phyloP scores from a whole-genome alignment of 2,888 invertebrate species.

The Cryptosula pallasiana region DNA sequence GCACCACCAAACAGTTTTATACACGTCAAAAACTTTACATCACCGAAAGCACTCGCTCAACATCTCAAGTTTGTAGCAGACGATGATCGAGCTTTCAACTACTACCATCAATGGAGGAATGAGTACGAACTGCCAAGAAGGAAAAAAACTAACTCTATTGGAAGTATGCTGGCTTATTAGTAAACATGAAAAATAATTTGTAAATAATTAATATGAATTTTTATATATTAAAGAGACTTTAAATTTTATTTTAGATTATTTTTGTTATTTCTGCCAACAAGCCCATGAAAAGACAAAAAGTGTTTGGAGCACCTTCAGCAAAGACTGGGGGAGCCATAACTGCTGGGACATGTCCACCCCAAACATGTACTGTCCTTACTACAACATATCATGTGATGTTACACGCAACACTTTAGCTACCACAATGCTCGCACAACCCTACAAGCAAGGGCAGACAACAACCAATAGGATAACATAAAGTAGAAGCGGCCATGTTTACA shows the following conservation, averaged over 20 bases:
- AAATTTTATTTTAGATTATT: not conserved
- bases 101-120: not conserved
- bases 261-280: not conserved
- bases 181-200: not conserved
- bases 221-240: not conserved
- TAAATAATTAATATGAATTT: not conserved
- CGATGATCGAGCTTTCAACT: not conserved
- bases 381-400: not conserved
- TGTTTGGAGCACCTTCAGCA: not conserved
- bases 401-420: not conserved
- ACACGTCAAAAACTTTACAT: not conserved
- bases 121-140: not conserved
- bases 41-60: not conserved
- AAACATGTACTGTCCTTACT: not conserved
- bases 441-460: not conserved
- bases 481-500: no score
- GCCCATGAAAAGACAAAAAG: not conserved
- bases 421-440: not conserved
- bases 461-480: no score
- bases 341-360: not conserved
- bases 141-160: not conserved
- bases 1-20: not conserved
- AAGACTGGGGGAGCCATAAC: not conserved
- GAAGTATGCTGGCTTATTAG: not conserved
- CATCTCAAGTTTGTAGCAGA: not conserved